Conservation (phyloP, 2,888 invertebrate genomes). For the Magallana nippona region DNA sequence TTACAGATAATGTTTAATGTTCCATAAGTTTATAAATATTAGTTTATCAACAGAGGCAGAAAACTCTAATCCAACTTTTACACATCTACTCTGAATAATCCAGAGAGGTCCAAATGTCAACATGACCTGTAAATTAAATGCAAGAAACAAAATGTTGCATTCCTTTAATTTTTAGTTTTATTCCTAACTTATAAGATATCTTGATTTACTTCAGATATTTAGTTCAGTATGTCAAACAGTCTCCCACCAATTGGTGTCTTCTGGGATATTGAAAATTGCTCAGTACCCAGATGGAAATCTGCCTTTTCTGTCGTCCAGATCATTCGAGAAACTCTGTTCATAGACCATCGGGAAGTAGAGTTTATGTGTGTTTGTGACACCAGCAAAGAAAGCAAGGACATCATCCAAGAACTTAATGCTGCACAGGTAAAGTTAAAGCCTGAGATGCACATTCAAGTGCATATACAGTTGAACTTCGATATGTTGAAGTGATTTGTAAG, state of each 20-base stretch:
- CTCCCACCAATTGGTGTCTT: constrained; percentile 87
- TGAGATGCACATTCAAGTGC: too few relatives aligned
- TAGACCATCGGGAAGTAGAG: constrained; percentile 89
- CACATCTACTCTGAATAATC: too few relatives aligned
- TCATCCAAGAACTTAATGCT: constrained; percentile 87
- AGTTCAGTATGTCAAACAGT: constrained; percentile 39
- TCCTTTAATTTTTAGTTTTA: too few relatives aligned
- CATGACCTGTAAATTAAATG: too few relatives aligned
- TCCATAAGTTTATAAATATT: too few relatives aligned
- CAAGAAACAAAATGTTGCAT: too few relatives aligned
- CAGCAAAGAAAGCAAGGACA: constrained; percentile 87
- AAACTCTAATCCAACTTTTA: neutral
- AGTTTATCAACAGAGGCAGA: too few relatives aligned
- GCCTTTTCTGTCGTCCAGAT: constrained; percentile 87
- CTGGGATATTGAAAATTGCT: constrained; percentile 96
- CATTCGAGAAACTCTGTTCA: constrained; percentile 88
- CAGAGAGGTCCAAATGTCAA: too few relatives aligned
- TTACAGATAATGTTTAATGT: too few relatives aligned
- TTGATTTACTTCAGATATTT: constrained; percentile 3
- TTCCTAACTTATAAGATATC: too few relatives aligned
- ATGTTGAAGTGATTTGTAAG: too few relatives aligned
- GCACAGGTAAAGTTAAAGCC: constrained; percentile 68
- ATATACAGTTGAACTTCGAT: too few relatives aligned
- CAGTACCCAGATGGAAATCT: constrained; percentile 90
- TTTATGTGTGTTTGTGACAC: constrained; percentile 95